phyloP scores from a whole-genome alignment of 1,140 invertebrate genomes.

The Pachypsylla venusta region DNA sequence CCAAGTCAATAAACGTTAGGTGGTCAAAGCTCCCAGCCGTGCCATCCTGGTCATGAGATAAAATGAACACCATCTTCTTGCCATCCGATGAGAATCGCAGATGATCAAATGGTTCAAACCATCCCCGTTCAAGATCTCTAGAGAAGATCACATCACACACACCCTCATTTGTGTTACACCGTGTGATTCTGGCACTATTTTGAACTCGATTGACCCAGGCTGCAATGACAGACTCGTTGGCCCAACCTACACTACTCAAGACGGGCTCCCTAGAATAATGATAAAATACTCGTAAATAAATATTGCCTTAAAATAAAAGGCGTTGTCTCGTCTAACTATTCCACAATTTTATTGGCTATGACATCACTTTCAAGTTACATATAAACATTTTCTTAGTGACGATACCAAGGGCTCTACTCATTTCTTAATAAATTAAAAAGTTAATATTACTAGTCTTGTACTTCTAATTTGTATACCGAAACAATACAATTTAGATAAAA shows the following conservation, averaged over 20 bases:
- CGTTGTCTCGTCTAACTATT: too few species aligned
- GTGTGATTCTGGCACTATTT: slow-evolving; percentile 44
- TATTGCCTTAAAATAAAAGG: too few species aligned
- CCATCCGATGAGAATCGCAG: slow-evolving; percentile 41
- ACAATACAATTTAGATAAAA: too few species aligned
- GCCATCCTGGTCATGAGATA: slow-evolving; percentile 41
- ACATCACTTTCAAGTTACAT: too few species aligned
- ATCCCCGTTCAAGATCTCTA: slow-evolving; percentile 41
- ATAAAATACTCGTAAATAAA: too few species aligned
- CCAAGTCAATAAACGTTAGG: neutral
- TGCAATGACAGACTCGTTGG: slow-evolving; percentile 37
- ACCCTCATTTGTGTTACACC: slow-evolving; percentile 34
- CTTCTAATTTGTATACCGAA: too few species aligned
- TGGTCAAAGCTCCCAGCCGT: slow-evolving; percentile 13
- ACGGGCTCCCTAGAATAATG: slow-evolving; percentile 40
- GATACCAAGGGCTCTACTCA: too few species aligned
- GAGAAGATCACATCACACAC: slow-evolving; percentile 29
- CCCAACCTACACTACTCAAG: slow-evolving; percentile 60
- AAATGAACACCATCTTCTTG: slow-evolving; percentile 38
- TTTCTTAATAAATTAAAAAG: too few species aligned
- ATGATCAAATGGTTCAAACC: slow-evolving; percentile 47
- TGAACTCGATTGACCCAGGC: slow-evolving; percentile 78
- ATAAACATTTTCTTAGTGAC: too few species aligned
- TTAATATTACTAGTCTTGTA: too few species aligned
- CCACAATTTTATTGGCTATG: too few species aligned